Evolutionary conservation across 2,113 vertebrate genomes (phyloP), one percentile per base, ranked within the genome.

Genomic region (Dissostichus mawsoni): DNA sequence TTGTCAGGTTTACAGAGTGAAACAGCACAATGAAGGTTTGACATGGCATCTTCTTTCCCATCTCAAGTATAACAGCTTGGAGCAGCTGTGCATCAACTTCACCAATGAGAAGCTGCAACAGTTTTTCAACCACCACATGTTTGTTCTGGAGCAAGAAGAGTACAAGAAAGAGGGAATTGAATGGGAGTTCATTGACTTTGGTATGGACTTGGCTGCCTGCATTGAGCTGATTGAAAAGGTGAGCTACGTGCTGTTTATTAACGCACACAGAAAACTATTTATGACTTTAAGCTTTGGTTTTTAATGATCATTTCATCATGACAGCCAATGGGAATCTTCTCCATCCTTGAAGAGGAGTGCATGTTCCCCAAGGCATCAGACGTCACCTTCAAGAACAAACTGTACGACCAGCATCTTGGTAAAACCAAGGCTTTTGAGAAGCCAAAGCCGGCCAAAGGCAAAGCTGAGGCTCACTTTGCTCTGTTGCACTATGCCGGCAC

Each of bases 61-160:
- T 55, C n/a, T 75, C 0, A 44, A 98, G 97, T 98, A 80, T 16
- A 97, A 97, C 93, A 98, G 96, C 88, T 87, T 98, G 89, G 97
- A 98, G 66, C 97, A 97, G 91, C 94, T 97, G n/a, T 97, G 96
- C 82, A 97, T 97, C 89, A 97, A 97, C 85, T 97, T 97, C 91
- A 97, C 96, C 69, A 97, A 97, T 67, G 96, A 97, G 83, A 97
- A 97, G 93, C 95, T 97, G 95, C 96, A 97, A 93, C 96, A 97
- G 95, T 97, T 97, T 68, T 97, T 97, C 95, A 97, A 97, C 84
- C 96, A 97, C 72, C 96, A 96, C 91, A 96, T 97, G 0, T 95
- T 95, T 79, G 96, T 97, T 74, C 94, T 97, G 94, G 96, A 97
- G 79, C 96, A 97, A 87, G 96, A 97, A 62, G 96, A 97, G 82